A percentile compares a stretch with the other conserved stretches of the same genome.
Conservation (phyloP, 2,797 vertebrate genomes). For the Gadopsis bispinosus region DNA sequence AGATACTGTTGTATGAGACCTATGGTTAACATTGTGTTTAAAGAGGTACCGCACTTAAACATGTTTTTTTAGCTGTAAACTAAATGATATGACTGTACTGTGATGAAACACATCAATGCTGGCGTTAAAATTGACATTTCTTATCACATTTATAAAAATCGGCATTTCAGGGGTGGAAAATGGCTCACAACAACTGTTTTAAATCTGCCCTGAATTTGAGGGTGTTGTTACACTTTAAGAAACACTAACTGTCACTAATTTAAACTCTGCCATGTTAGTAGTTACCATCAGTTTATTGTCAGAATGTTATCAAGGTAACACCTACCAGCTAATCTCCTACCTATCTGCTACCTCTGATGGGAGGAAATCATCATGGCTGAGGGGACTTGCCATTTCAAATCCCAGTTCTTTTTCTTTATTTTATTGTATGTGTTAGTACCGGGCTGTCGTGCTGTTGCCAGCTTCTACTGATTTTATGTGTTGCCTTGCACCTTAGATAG, state of each 20-base stretch:
- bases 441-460: neutral
- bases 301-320: neutral
- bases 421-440: neutral
- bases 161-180: too few relatives aligned
- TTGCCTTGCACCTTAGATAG: neutral
- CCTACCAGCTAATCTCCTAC: neutral
- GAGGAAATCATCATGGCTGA: neutral
- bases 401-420: neutral
- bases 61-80: too few relatives aligned
- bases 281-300: neutral
- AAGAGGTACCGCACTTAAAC: too few relatives aligned
- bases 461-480: neutral
- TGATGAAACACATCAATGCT: too few relatives aligned
- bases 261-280: neutral
- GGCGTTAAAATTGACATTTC: too few relatives aligned
- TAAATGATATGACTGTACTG: too few relatives aligned
- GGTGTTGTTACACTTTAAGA: too few relatives aligned
- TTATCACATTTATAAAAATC: too few relatives aligned
- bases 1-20: neutral
- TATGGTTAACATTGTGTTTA: too few relatives aligned
- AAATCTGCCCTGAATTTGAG: too few relatives aligned
- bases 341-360: neutral
- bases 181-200: too few relatives aligned
- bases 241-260: neutral
- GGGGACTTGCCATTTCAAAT: neutral